A percentile compares a stretch with the other conserved stretches of the same genome.
phyloP scores from a whole-genome alignment of 1,140 invertebrate genomes.

The Oscheius sp. region DNA sequence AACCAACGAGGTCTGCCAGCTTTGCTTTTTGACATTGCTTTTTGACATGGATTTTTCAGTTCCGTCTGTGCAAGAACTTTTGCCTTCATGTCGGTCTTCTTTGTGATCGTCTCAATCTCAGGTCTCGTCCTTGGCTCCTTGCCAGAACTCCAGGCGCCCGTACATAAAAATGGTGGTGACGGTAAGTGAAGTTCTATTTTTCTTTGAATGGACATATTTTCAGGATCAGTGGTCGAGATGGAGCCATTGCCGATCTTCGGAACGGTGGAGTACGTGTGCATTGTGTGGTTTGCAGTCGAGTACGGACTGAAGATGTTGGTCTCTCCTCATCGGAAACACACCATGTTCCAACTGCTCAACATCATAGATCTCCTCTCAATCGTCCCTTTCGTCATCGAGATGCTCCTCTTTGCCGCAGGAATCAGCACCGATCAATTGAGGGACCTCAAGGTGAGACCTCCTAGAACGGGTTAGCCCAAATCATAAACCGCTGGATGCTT shows the following conservation, averaged over 20 bases:
- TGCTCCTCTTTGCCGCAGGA: constrained; percentile 62
- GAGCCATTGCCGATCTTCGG: constrained; percentile 47
- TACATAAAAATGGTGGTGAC: constrained; percentile 7
- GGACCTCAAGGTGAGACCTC: constrained; percentile 59
- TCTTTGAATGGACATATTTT: background rate
- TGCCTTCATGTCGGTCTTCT: constrained; percentile 47
- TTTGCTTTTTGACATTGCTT: background rate
- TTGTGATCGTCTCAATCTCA: constrained; percentile 49
- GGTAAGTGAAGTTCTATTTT: background rate
- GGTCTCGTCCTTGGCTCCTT: constrained; percentile 50
- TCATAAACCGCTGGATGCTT: too few relatives aligned
- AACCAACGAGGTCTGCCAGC: constrained; percentile 42
- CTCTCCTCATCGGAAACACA: constrained; percentile 39
- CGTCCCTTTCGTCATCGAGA: constrained; percentile 59
- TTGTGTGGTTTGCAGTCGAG: constrained; percentile 54
- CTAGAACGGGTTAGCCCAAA: too few relatives aligned
- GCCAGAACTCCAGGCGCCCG: constrained; percentile 42
- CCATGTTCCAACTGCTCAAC: constrained; percentile 47
- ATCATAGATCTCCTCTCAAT: constrained; percentile 55
- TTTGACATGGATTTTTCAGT: constrained; percentile 28
- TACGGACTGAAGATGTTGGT: constrained; percentile 48
- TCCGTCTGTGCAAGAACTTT: constrained; percentile 48
- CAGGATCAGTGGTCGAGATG: constrained; percentile 38
- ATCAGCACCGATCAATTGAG: constrained; percentile 64
- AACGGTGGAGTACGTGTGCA: constrained; percentile 49